Evolutionary conservation across 2,113 vertebrate species (phyloP).

Genomic region (Alaudala cheleensis): DNA sequence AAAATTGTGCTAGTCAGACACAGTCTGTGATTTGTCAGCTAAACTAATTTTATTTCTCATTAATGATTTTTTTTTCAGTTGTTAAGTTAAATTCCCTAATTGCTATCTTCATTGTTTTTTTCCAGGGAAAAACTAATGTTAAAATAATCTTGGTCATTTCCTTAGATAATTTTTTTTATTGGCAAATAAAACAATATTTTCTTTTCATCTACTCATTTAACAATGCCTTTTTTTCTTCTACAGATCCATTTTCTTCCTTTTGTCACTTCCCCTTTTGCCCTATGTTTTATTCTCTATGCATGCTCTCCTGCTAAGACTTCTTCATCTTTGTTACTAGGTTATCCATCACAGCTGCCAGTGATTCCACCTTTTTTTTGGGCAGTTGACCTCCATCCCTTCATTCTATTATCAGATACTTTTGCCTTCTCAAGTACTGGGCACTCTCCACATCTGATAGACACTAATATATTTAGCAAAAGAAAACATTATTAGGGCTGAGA

Average conservation of each 20-base stretch:
- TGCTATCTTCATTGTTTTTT: not conserved
- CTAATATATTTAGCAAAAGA: not conserved
- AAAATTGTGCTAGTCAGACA: not conserved
- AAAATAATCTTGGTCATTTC: not conserved
- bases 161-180: not conserved
- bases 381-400: not conserved
- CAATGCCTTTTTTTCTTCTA: not conserved
- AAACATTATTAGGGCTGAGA: not conserved
- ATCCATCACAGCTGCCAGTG: conserved; percentile 49
- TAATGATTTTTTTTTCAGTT: not conserved
- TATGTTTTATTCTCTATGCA: conserved; percentile 18
- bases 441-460: not conserved
- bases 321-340: conserved; percentile 55
- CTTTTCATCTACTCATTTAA: not conserved
- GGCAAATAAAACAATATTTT: not conserved
- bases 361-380: conserved; percentile 5
- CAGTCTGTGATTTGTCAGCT: not conserved
- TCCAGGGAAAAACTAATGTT: not conserved
- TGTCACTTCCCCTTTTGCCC: not conserved
- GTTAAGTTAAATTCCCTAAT: not conserved
- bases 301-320: conserved; percentile 20
- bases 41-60: not conserved
- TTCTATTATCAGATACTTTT: conserved; percentile 34
- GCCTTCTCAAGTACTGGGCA: not conserved
- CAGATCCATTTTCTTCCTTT: not conserved